These are phyloP conservation scores for Micrastur ruficollis DNA, from an alignment of 2,797 vertebrate species.

Conservation along the genomic window DNA sequence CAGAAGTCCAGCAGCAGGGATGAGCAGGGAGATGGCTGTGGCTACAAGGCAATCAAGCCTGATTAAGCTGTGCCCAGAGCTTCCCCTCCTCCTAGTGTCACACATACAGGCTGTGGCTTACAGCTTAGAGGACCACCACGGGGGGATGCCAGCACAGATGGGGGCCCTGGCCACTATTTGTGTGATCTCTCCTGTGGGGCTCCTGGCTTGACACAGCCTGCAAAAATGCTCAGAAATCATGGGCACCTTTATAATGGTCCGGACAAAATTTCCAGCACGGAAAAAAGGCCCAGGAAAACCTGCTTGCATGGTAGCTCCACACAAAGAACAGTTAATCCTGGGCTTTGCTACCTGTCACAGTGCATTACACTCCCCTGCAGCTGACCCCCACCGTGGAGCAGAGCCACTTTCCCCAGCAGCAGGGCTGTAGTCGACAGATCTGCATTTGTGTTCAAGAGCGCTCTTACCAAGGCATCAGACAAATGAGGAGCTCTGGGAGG, in stretches of 20 bases:
- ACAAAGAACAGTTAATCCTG: conserved; percentile 36
- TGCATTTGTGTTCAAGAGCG: neutral
- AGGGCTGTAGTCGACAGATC: neutral
- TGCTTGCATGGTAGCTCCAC: neutral
- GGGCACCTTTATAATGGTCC: neutral
- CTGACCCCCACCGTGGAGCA: neutral
- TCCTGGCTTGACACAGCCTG: neutral
- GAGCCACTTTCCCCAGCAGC: neutral
- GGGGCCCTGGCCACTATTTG: neutral
- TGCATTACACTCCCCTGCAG: neutral
- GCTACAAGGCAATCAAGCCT: neutral
- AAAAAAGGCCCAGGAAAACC: neutral
- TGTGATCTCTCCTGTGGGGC: neutral
- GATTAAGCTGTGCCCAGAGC: neutral
- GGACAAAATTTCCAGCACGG: neutral
- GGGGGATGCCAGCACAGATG: neutral
- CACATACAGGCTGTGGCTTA: neutral
- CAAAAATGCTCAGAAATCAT: neutral
- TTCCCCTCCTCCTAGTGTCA: neutral
- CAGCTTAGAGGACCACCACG: neutral
- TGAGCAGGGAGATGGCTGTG: neutral
- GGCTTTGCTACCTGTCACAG: conserved; percentile 31
- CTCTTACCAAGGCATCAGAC: neutral
- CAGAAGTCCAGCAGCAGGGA: neutral
- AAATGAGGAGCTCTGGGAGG: neutral